Evolutionary conservation across 1,140 invertebrate genomes (phyloP), one percentile per base, ranked within the genome.

Genomic region (Drosophila pallidifrons): DNA sequence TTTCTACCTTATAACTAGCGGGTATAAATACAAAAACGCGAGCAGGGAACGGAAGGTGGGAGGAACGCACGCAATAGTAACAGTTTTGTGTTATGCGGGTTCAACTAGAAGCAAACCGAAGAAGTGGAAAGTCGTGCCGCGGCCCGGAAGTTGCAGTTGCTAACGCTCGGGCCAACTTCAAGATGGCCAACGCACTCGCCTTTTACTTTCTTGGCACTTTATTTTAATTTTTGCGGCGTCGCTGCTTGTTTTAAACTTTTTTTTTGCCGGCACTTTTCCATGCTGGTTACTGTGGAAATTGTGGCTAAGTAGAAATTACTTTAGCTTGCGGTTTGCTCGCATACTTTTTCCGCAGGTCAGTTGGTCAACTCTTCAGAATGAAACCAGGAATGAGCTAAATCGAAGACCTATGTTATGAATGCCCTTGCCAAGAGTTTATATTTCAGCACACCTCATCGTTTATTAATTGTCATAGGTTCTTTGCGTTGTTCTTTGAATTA

Each of bases 121-220:
- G 16, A 54, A 28, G 15, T 43, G 28, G 5, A 54, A 57, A 63
- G 49, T 60, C 46, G 35, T 4, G 49, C 51, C 28, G 16, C 1
- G 41, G 73, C 1, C 41, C 73, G 67, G 72, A 75, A 61, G 72
- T 54, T 73, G 64, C 35, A 3, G 54, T 52, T 63, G 16, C 71
- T 47, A 46, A 60, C 7, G 71, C 49, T 54, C 20, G 59, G 57
- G 57, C 66, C 72, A 75, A 64, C 72, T 70, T 69, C 58, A 75
- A 75, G 79, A 73, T 67, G 83, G 76, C 79, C 57, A 87, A 77
- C 83, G 52, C 66, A 75, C 78, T 81, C 70, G 61, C 78, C 77
- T 88, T 87, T 87, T 86, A 87, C 85, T 87, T 87, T 88, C 80
- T 83, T 88, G 85, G 83, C 77, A 87, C 83, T 87, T 88, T 88